phyloP scores from a whole-genome alignment of 2,888 invertebrate genomes.

The Phalera bucephala region DNA sequence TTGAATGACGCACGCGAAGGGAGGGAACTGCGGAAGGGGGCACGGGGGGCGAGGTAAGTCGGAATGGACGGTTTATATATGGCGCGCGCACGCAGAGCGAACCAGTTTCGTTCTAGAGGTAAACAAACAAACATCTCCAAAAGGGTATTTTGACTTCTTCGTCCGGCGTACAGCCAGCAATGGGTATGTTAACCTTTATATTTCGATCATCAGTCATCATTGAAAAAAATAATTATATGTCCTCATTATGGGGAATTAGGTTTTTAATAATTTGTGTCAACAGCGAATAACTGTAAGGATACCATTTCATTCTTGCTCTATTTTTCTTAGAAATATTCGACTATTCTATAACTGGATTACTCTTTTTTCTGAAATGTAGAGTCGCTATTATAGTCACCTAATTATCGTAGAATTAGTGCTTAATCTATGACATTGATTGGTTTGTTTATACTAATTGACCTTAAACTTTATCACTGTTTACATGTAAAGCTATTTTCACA shows the following conservation, averaged over 20 bases:
- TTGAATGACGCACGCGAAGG: slow-evolving; percentile 58
- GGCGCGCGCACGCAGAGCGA: slow-evolving; percentile 49
- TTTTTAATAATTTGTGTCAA: too few relatives aligned
- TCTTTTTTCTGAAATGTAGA: too few relatives aligned
- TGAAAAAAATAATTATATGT: slow-evolving; percentile 4
- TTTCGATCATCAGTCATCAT: slow-evolving; percentile 6
- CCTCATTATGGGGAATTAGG: too few relatives aligned
- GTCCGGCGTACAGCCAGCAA: slow-evolving; percentile 54
- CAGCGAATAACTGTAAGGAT: too few relatives aligned
- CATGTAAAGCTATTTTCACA: too few relatives aligned
- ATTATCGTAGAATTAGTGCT: too few relatives aligned
- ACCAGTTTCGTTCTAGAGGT: slow-evolving; percentile 70
- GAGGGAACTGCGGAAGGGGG: slow-evolving; percentile 13
- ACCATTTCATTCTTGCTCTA: too few relatives aligned
- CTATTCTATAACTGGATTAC: too few relatives aligned
- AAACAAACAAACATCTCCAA: slow-evolving; percentile 58
- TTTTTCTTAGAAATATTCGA: too few relatives aligned
- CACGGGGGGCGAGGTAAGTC: slow-evolving; percentile 32
- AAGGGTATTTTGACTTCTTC: slow-evolving; percentile 39
- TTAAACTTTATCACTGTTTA: background rate
- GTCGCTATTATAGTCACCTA: too few relatives aligned
- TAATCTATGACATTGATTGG: too few relatives aligned
- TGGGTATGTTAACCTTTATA: slow-evolving; percentile 62
- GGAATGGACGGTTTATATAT: slow-evolving; percentile 65
- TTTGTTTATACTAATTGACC: slow-evolving; percentile 2